Base-by-base conservation (phyloP, 2,113 vertebrate species). In the Rousettus leschenaultii region DNA sequence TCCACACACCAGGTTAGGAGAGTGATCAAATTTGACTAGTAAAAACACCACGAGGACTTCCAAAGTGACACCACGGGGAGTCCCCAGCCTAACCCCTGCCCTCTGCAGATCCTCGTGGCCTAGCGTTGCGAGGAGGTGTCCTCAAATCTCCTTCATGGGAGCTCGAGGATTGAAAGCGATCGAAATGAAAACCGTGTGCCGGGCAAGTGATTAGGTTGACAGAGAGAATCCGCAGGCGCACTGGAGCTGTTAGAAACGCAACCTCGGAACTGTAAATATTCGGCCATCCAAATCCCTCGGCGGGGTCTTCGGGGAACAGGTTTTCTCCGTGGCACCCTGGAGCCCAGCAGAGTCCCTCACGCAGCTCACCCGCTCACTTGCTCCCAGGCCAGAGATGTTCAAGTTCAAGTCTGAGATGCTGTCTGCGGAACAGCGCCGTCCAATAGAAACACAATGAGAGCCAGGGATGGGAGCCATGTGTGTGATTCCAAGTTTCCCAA, bases 171-270 rank as follows among this genome's bases (percentile, higher is more conserved):
- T 86, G 55, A 83, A 91, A 95, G 98, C 97, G 55, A 86, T 95
- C 96, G 82, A 86, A 97, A 97, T 97, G 96, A 97, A 97, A 98
- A 97, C 95, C 95, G 80, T 84, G 94, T 96, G 97, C 96, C 75
- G 89, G 55, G 89, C 89, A 40, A 45, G 26, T 96, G 94, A 96
- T 96, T 92, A 95, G 45, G 70, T 96, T 97, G 91, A 95, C 92
- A 95, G 84, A 95, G 84, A 96, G 96, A 97, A 93, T 97, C 74
- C 1, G 10, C 92, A 92, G 95, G 87, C 95, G 90, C 91, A 78
- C 51, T 90, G 71, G 97, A 98, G 96, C 97, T 91, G 95, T 98
- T 97, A 96, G 45, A 79, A 90, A 88, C 28, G 94, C 91, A 97
- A 83, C 97, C 97, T 97, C 96, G 68, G 35, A 97, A 95, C 92